phyloP scores from a whole-genome alignment of 2,797 vertebrate genomes.

The Neostethus bicornis region DNA sequence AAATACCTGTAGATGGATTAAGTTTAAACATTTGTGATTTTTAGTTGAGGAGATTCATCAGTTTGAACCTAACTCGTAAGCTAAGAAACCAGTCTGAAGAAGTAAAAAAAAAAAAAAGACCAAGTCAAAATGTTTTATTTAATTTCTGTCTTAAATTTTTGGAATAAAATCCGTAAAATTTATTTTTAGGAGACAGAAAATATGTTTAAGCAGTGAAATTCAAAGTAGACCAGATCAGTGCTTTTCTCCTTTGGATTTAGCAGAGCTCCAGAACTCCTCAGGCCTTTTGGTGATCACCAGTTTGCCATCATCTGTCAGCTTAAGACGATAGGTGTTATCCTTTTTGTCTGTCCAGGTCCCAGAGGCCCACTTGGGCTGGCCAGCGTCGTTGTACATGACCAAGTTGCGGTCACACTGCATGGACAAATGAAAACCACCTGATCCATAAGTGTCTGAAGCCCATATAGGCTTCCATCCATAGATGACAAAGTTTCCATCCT shows the following conservation, averaged over 20 bases:
- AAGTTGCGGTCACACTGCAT: conserved; percentile 62
- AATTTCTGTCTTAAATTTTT: too few relatives aligned
- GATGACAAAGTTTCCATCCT: conserved; percentile 56
- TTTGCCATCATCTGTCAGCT: conserved; percentile 4
- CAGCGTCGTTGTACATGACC: conserved; percentile 37
- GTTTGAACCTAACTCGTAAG: too few relatives aligned
- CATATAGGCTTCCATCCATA: conserved; percentile 52
- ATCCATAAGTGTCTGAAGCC: neutral
- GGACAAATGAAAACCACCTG: conserved; percentile 1
- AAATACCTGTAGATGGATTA: too few relatives aligned
- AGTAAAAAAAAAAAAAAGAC: too few relatives aligned
- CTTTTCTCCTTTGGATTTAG: neutral
- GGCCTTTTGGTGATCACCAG: conserved; percentile 22
- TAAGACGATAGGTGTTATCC: conserved; percentile 6
- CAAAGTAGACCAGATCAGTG: neutral
- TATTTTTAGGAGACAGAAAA: too few relatives aligned
- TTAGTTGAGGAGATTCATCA: too few relatives aligned
- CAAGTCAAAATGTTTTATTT: too few relatives aligned
- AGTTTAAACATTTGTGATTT: too few relatives aligned
- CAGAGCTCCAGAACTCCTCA: conserved; percentile 22
- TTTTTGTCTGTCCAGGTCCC: accelerated
- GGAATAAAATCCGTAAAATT: too few relatives aligned
- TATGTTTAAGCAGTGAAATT: neutral
- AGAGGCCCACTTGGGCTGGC: neutral
- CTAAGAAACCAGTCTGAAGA: too few relatives aligned